These are phyloP conservation scores for Haliaeetus leucogaster DNA, from an alignment of 2,113 vertebrate species.

Conservation along the genomic window DNA sequence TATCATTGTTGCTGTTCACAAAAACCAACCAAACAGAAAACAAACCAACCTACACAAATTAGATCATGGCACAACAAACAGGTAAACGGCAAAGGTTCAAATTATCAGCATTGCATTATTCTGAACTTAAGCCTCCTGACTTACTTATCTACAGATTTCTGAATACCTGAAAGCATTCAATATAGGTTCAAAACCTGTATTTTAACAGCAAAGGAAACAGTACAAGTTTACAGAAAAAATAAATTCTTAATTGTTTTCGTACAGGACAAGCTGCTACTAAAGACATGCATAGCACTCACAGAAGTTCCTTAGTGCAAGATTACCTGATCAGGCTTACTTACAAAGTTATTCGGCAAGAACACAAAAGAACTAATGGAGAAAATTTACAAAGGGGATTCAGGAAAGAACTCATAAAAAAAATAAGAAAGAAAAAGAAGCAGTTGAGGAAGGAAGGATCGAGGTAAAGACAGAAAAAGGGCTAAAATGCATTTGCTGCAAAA, in stretches of 20 bases:
- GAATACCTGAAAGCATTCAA: neutral
- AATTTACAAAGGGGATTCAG: neutral
- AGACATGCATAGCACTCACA: neutral
- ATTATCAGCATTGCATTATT: neutral
- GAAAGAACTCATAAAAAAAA: neutral
- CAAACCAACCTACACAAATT: neutral
- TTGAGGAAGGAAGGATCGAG: neutral
- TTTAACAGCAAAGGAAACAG: neutral
- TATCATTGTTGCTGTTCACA: neutral
- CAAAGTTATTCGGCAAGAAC: neutral
- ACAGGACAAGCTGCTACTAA: neutral
- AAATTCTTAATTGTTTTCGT: neutral
- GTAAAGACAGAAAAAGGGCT: neutral
- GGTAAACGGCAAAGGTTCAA: neutral
- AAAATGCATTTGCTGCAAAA: neutral
- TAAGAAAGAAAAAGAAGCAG: neutral
- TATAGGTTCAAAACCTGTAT: neutral
- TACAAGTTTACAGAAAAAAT: neutral
- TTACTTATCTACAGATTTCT: neutral
- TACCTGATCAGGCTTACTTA: neutral
- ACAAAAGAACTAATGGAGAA: neutral
- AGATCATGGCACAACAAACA: neutral
- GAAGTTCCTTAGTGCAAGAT: neutral
- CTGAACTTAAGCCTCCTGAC: neutral
- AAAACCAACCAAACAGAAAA: neutral